These are phyloP conservation scores for Agelastica alni DNA, from an alignment of 2,888 invertebrate genomes.

Conservation along the genomic window DNA sequence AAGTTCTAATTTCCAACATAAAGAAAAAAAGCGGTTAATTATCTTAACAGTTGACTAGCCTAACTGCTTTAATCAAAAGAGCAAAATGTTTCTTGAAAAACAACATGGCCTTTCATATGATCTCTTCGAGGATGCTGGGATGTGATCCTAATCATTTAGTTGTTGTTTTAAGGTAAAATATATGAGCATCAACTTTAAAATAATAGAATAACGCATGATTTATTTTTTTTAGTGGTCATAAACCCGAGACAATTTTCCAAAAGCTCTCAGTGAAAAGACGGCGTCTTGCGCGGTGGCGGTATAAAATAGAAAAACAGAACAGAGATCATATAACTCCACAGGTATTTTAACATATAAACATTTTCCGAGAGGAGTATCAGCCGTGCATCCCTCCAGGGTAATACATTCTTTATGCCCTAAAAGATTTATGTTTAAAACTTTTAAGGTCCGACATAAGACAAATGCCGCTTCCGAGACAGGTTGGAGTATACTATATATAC, in stretches of 20 bases:
- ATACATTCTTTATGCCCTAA: constrained; percentile 45
- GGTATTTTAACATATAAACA: constrained; percentile 45
- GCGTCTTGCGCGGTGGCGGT: neutral
- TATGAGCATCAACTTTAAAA: neutral
- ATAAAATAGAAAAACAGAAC: constrained; percentile 10
- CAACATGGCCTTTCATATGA: too few species aligned
- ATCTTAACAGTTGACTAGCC: too few species aligned
- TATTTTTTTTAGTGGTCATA: neutral
- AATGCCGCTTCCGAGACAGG: constrained; percentile 44
- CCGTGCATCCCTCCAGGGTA: constrained; percentile 40
- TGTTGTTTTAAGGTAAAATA: neutral
- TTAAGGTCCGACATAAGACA: constrained; percentile 41
- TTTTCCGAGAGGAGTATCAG: constrained; percentile 44
- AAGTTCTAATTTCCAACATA: too few species aligned
- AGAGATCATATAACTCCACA: constrained; percentile 40
- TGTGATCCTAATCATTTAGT: too few species aligned
- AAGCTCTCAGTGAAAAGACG: neutral
- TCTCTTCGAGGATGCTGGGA: too few species aligned
- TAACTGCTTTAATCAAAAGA: too few species aligned
- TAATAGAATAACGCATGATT: neutral
- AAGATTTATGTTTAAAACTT: constrained; percentile 48
- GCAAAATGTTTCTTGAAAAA: too few species aligned
- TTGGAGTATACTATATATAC: constrained; percentile 10
- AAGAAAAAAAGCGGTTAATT: too few species aligned
- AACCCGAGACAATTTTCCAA: neutral